These are phyloP conservation scores for Desoria tigrina DNA, from an alignment of 2,888 invertebrate species.

Conservation along the genomic window DNA sequence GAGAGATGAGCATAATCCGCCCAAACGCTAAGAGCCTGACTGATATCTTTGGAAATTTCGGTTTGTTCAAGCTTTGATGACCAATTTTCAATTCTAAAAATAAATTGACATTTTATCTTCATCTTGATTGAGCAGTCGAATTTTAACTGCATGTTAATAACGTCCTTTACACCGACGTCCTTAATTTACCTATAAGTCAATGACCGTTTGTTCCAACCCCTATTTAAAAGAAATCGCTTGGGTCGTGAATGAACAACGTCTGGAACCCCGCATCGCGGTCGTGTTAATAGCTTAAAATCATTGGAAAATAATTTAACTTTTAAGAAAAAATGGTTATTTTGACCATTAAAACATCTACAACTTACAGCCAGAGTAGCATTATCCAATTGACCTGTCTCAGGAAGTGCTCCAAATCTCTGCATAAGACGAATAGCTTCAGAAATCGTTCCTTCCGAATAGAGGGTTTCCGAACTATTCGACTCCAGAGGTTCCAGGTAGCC, in stretches of 20 bases:
- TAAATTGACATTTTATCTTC: conserved; percentile 6
- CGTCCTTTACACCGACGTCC: too few species aligned
- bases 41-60: conserved; percentile 63
- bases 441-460: conserved; percentile 67
- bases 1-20: conserved; percentile 55
- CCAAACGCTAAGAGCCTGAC: conserved; percentile 59
- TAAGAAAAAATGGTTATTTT: not conserved
- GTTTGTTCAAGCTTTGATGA: conserved; percentile 64
- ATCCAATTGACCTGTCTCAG: conserved; percentile 70
- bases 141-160: too few species aligned
- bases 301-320: too few species aligned
- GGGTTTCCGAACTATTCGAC: conserved; percentile 62
- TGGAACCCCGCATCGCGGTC: conserved; percentile 71
- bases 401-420: conserved; percentile 71
- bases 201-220: conserved; percentile 69
- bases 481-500: conserved; percentile 65
- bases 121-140: conserved; percentile 1
- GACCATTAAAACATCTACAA: not conserved
- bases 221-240: conserved; percentile 65
- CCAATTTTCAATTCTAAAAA: conserved; percentile 68
- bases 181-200: conserved; percentile 67
- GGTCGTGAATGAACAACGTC: conserved; percentile 62
- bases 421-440: conserved; percentile 67
- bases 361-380: conserved; percentile 65
- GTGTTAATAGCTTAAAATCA: conserved; percentile 65